These are phyloP conservation scores for Pelochelys cantorii DNA, from an alignment of 2,797 vertebrate genomes.

Conservation along the genomic window DNA sequence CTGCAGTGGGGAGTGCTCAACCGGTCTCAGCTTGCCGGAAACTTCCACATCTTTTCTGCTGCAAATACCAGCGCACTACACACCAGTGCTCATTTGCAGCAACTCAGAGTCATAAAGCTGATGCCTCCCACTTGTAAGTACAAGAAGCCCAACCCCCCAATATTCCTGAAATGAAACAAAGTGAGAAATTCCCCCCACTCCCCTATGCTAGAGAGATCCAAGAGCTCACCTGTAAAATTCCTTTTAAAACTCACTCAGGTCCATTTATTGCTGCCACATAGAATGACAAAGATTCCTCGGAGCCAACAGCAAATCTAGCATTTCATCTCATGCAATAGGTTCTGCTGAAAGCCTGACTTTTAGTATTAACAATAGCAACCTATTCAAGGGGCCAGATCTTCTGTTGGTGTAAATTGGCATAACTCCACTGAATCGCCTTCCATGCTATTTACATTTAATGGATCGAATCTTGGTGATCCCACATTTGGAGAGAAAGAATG, in stretches of 20 bases:
- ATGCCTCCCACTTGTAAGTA: background rate
- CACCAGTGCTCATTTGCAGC: background rate
- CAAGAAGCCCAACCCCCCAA: background rate
- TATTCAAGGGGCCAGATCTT: background rate
- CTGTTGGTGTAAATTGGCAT: background rate
- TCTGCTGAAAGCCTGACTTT: background rate
- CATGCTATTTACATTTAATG: background rate
- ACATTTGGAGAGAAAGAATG: accelerated
- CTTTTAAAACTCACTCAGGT: slow-evolving; percentile 6
- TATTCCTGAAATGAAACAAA: background rate
- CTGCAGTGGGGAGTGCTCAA: too few species aligned
- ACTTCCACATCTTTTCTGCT: background rate
- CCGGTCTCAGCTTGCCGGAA: background rate
- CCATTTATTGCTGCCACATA: background rate
- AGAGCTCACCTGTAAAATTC: background rate
- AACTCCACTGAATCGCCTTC: background rate
- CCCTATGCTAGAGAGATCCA: background rate
- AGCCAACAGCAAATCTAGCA: background rate
- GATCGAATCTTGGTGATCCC: background rate
- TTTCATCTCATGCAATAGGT: background rate
- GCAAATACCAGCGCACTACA: background rate
- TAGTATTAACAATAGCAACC: background rate
- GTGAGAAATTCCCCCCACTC: background rate
- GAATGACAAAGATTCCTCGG: background rate
- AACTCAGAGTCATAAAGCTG: background rate